Base-by-base conservation (phyloP, 2,888 invertebrate species). In the Synergus gifuensis region DNA sequence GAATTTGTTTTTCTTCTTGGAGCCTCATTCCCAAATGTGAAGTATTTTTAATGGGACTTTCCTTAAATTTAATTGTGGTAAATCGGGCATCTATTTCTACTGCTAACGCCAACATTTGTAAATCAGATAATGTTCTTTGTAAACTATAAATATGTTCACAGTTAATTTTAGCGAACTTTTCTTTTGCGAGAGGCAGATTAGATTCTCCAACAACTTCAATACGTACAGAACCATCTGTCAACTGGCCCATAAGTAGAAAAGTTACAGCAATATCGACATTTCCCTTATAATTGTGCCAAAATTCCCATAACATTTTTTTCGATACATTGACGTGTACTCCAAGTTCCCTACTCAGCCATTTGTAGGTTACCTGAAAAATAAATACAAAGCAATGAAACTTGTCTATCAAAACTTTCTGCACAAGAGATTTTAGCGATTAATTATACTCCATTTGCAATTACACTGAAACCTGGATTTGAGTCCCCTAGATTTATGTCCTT, bases 101-200 rank as follows among this genome's bases (percentile, higher is more conserved):
- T 36, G 85, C 77, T 14, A 83, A 84, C 9, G 89, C 89, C 18
- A 92, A 86, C 5, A 89, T 62, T 77, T 90, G 86, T 40, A 91
- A 82, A 42, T 90, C 86, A 0, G 85, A 82, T n/a, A 92, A 79
- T 11, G 85, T 79, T 83, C 91, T 93, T 80, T 93, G 92, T 18
- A 93, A 78, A 76, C 93, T 93, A 80, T 93, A 93, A 46, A 93
- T 81, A 82, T 93, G 93, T 78, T 93, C 89, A 0, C 92, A 92
- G 40, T 90, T 85, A 14, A 93, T 84, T 76, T 86, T 88, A 1
- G 82, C 79, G 77, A 92, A 93, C 64, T 92, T 91, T 16, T 88
- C 62, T 82, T 90, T 91, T 0, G 89, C 88, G 9, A 79, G 44
- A 3, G 81, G 82, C 44, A 93, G 79, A 76, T 92, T 87, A n/a